Base-by-base conservation (phyloP, 2,888 invertebrate genomes). In the Lissocephala sabroskyi region DNA sequence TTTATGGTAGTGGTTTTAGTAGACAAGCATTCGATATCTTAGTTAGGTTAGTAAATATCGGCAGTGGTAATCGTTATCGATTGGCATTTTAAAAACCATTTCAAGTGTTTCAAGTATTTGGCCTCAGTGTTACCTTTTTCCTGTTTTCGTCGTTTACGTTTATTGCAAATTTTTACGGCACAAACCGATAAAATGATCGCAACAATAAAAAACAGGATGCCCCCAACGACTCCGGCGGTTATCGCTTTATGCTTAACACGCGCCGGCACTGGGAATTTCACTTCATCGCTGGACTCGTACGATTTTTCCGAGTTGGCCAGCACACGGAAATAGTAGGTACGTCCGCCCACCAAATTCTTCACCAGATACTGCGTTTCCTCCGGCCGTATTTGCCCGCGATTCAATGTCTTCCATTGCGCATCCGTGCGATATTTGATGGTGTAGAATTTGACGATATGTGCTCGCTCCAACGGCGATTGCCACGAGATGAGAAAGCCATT, bases 151-250 rank as follows among this genome's bases (percentile, higher is more conserved):
- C 96, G 90, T 87, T 96, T 96, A 83, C 96, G 89, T 87, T 96
- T 96, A 88, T 97, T 97, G 90, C 96, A 96, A 86, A 97, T 96
- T 89, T 97, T 96, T 82, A 97, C 96, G 79, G 96, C 96, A 88
- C 97, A 96, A 82, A 97, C 94, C 79, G 97, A 96, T 81, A 98
- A 90, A 83, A 97, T 95, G 86, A 97, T 96, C 85, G 97, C 96
- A 81, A 97, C 96, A 83, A 97, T 93, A 89, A 97, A 96, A 89
- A 98, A 97, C 83, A 97, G 89, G 81, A 98, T 92, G 67, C 97
- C 97, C 77, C 97, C 97, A 71, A 97, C 96, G 79, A 97, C 95
- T 60, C 97, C 97, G 79, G 97, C 97, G 56, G 95, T 96, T 85
- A 96, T 95, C 67, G 96, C 96, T 90, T 95, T 95, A 87, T 95